Base-by-base conservation (phyloP, 2,797 vertebrate genomes). In the Pyrocephalus nanus region DNA sequence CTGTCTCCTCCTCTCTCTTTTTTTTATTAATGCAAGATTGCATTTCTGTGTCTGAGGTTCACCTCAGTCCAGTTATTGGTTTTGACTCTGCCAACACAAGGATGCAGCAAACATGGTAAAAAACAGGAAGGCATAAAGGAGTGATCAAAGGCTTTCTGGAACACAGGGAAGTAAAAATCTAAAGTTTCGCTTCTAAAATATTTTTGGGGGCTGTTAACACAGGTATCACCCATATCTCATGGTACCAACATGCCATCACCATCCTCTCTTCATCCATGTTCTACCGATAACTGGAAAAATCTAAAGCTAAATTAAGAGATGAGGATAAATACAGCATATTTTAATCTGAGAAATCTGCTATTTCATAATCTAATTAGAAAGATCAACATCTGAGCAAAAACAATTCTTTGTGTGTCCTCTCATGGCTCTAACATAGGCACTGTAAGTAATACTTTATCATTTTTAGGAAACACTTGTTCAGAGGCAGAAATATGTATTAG, bases 401-500 rank as follows among this genome's bases (percentile, higher is more conserved):
- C 34, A 36, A n/a, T 36, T 64, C 26, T 47, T 50, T 38, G 13
- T 34, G 40, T 55, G 19, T 73, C 65, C 21, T 87, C 34, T 34
- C 19, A 55, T 4, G 6, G 55, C 34, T 19, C 16, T 82, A 57
- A 38, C 2, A 53, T 2, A 58, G 11, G 25, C 14, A 71, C 5
- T 62, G 2, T 6, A 70, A 61, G 21, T 48, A 54, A 20, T 75
- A 53, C 15, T 51, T 48, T 36, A 84, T 12, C 9, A 36, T 74
- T 77, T 87, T 64, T 86, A 94, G 81, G 94, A 95, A 98, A 96
- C 72, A 82, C 86, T 54, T 94, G n/a, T 91, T 96, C 74, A 86
- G 47, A 95, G 90, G 66, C 82, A 95, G 79, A 54, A 96, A 97
- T 61, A 82, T 93, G 90, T 81, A 36, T 42, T 65, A 82, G 71